These are phyloP conservation scores for Ianthella basta DNA, from an alignment of 37 sponge, comb jelly and placozoan species.

Conservation along the genomic window DNA sequence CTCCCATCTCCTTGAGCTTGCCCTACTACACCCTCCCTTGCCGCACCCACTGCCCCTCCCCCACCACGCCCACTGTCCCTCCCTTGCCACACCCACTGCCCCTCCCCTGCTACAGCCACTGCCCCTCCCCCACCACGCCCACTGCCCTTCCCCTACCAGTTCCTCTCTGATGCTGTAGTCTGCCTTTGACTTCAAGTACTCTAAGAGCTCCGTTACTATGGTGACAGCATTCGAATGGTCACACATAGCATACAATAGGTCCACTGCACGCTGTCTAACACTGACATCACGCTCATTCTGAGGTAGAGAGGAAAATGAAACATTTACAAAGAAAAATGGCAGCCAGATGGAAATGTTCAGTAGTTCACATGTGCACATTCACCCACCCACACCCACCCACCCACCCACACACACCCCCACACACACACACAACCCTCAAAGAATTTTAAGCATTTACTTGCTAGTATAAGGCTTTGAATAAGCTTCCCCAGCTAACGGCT, in stretches of 20 bases:
- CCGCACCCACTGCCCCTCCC: too few species aligned
- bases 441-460: too few species aligned
- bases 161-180: conserved; percentile 94
- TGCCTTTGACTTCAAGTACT: conserved; percentile 82
- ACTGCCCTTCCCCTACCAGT: conserved; percentile 51
- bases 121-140: too few species aligned
- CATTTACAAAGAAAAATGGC: too few species aligned
- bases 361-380: conserved; percentile 1
- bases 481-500: too few species aligned
- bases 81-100: too few species aligned
- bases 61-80: too few species aligned
- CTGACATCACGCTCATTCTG: conserved; percentile 91
- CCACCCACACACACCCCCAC: conserved; percentile 32
- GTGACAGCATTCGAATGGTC: conserved; percentile 85
- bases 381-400: conserved; percentile 32
- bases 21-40: too few species aligned
- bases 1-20: too few species aligned
- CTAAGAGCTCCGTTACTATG: conserved; percentile 84
- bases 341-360: too few species aligned
- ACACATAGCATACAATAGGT: conserved; percentile 97
- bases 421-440: conserved; percentile 40
- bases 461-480: too few species aligned
- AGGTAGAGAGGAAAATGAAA: background rate
- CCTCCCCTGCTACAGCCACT: background rate
- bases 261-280: conserved; percentile 92